Base-by-base conservation (phyloP, 1,140 invertebrate genomes). In the Eriosoma lanigerum region DNA sequence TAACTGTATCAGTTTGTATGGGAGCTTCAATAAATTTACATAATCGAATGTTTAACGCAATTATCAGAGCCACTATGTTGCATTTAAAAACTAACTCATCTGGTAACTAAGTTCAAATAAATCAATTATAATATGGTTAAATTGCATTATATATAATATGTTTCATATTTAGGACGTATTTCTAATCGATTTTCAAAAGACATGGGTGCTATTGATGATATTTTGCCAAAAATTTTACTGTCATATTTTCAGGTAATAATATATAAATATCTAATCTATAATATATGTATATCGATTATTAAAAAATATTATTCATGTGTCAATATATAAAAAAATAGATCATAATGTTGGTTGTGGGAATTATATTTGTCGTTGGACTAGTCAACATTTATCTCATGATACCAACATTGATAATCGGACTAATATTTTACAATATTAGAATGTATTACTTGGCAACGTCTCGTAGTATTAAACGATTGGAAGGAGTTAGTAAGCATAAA, bases 391-490 rank as follows among this genome's bases (percentile, higher is more conserved):
- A 85, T 83, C 84, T 90, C 3, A 50, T 88, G 4, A 44, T 86
- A 13, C 87, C 90, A 13, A 86, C 88, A 4, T 26, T 87, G 1
- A 83, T 89, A 13, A 84, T 92, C 0, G 85, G 85, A 15, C 76
- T 88, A 8, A 73, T 90, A 21, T 89, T 92, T 82, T 84, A 87
- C 24, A 83, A 88, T 17, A 83, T 91, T 17, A 82, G 90, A 72
- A 84, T 84, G 58, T 88, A 89, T 82, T 92, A 92, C 84, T 84
- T 93, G 15, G 84, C 85, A 19, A 90, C 90, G 10, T 90, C 91
- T 3, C 84, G 90, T 81, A 90, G 89, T 84, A 83, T 92, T 19
- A 91, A 91, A 84, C 85, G 90, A 81, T 84, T 92, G 15, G 91
- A 92, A 84, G 89, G 89, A 82, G 88, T 88, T 70, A 87, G 90